Evolutionary conservation across 2,888 invertebrate species (phyloP).

Genomic region (Patella depressa): DNA sequence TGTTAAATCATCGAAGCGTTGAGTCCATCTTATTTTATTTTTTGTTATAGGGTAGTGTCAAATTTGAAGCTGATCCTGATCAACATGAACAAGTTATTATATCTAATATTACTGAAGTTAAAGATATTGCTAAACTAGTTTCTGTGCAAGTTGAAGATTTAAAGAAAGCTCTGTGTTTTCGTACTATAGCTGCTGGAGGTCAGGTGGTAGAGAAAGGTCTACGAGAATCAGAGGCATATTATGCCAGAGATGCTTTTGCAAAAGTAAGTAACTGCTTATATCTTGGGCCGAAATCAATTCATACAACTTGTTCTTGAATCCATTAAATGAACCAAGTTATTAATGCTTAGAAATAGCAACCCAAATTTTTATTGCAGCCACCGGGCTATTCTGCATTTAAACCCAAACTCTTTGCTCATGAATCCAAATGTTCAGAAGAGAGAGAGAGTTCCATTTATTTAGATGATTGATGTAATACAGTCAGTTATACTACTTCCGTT

Average conservation of each 20-base stretch:
- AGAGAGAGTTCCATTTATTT: too few relatives aligned
- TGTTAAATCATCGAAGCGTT: too few relatives aligned
- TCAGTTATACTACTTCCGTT: neutral
- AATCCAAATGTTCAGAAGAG: too few relatives aligned
- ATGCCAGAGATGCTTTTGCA: conserved; percentile 91
- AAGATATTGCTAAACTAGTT: conserved; percentile 76
- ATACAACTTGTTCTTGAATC: too few relatives aligned
- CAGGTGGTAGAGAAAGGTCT: conserved; percentile 93
- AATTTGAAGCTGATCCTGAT: conserved; percentile 74
- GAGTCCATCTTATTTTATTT: neutral
- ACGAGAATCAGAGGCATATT: conserved; percentile 86
- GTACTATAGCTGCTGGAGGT: conserved; percentile 93
- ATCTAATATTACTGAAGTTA: conserved; percentile 74
- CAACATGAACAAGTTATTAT: conserved; percentile 70
- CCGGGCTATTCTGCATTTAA: too few relatives aligned
- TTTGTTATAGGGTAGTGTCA: conserved; percentile 76
- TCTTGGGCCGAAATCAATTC: neutral
- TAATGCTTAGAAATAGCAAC: too few relatives aligned
- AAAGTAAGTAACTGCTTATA: conserved; percentile 76
- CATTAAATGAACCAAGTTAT: too few relatives aligned
- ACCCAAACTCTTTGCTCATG: too few relatives aligned
- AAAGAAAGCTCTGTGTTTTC: conserved; percentile 83
- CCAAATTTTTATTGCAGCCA: too few relatives aligned
- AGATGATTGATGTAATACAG: too few relatives aligned
- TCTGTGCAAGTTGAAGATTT: conserved; percentile 80